Conservation (phyloP, 2,113 vertebrate species). For the Nycticryphes semicollaris region DNA sequence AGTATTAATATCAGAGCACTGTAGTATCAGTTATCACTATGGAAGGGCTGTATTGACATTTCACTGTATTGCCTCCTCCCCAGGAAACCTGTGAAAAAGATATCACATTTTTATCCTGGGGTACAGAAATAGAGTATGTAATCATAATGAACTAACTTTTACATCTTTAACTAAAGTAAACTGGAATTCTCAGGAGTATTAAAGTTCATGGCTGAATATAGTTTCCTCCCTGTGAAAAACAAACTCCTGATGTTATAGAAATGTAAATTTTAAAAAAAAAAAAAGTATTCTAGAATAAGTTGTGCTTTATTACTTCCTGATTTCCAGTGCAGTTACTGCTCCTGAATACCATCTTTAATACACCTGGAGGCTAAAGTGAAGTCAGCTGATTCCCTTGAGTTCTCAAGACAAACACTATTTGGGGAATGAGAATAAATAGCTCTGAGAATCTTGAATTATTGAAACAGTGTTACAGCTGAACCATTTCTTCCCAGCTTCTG, state of each 20-base stretch:
- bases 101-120: neutral
- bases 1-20: neutral
- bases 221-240: neutral
- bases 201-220: neutral
- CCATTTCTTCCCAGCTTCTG: neutral
- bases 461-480: slow-evolving; percentile 30
- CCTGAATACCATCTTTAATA: neutral
- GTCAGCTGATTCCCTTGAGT: slow-evolving; percentile 19
- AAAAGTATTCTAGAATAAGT: neutral
- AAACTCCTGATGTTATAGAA: neutral
- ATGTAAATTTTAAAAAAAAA: neutral
- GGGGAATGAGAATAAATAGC: slow-evolving; percentile 41
- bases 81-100: neutral
- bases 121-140: neutral
- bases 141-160: neutral
- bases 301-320: neutral
- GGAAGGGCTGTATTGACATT: neutral
- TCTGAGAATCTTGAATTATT: slow-evolving; percentile 62
- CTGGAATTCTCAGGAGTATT: neutral
- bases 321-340: neutral
- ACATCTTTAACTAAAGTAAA: neutral
- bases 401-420: slow-evolving; percentile 37
- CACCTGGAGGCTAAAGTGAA: slow-evolving; percentile 25
- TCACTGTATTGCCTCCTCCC: neutral
- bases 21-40: neutral